A percentile compares a stretch with the other conserved stretches of the same genome.
These are phyloP conservation scores for Cryptosula pallasiana DNA, from an alignment of 2,888 invertebrate species.

Conservation along the genomic window DNA sequence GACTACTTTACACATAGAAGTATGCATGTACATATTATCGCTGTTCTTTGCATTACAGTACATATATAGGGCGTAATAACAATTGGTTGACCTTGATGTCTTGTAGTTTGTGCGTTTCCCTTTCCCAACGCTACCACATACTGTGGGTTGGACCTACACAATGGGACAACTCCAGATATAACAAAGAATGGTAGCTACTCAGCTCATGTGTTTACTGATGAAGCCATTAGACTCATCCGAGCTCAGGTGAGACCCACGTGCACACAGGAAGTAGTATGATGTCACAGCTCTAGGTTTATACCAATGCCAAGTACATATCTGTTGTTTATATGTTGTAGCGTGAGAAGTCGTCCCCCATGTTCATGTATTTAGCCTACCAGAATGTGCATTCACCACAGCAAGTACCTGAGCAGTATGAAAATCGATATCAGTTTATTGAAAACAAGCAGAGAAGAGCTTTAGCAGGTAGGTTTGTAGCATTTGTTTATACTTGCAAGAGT, in stretches of 20 bases:
- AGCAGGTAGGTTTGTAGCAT: conserved; percentile 53
- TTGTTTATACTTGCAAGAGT: no score
- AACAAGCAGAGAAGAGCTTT: conserved; percentile 13
- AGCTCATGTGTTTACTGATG: conserved; percentile 4
- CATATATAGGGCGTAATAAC: no score
- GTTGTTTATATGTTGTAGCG: background rate
- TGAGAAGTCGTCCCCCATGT: conserved; percentile 54
- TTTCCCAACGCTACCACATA: background rate
- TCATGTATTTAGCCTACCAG: conserved; percentile 12
- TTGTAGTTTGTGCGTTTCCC: background rate
- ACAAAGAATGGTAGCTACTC: conserved; percentile 4
- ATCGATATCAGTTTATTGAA: conserved; percentile 4
- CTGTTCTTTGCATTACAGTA: no score
- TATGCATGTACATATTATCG: no score
- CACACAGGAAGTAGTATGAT: no score
- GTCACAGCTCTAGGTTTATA: conserved; percentile 56
- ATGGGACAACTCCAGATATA: conserved; percentile 13
- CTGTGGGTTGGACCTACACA: conserved; percentile 26
- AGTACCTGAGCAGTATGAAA: conserved; percentile 7
- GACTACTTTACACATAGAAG: conserved; percentile 23
- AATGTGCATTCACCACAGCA: conserved; percentile 21
- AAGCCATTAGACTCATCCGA: background rate
- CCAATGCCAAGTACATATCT: background rate
- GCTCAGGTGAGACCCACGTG: conserved; percentile 7
- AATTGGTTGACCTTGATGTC: no score